Evolutionary conservation across 2,888 invertebrate genomes (phyloP).

Genomic region (Synergus itoensis): DNA sequence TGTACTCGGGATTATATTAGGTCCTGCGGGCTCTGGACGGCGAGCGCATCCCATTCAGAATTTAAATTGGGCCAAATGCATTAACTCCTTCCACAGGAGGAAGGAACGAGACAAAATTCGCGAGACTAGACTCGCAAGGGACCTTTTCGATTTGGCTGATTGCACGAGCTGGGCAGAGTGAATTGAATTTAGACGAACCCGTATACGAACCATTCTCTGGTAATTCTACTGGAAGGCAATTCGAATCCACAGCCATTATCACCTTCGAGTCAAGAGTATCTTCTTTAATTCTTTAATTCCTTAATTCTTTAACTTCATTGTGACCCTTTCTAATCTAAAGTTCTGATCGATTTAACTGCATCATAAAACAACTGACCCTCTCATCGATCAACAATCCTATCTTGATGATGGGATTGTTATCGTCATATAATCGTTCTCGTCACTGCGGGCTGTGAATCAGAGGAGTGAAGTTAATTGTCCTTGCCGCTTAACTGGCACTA

Average conservation of each 20-base stretch:
- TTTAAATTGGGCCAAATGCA: conserved; percentile 69
- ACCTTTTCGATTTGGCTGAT: conserved; percentile 41
- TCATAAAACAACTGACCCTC: too few species aligned
- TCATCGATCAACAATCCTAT: background rate
- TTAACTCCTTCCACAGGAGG: conserved; percentile 60
- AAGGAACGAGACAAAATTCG: conserved; percentile 63
- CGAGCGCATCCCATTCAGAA: conserved; percentile 61
- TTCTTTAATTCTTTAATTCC: background rate
- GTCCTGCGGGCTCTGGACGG: conserved; percentile 61
- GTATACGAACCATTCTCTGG: background rate
- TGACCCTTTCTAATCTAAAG: background rate
- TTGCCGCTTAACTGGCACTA: conserved; percentile 28
- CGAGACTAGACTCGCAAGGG: conserved; percentile 32
- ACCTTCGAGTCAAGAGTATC: background rate
- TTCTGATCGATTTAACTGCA: background rate
- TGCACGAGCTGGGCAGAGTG: conserved; percentile 17
- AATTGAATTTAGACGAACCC: conserved; percentile 33
- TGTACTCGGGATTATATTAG: conserved; percentile 69
- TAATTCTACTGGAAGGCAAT: conserved; percentile 6
- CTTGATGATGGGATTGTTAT: conserved; percentile 19
- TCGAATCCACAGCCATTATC: background rate
- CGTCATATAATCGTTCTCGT: conserved; percentile 6
- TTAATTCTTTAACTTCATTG: background rate
- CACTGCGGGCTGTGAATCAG: background rate
- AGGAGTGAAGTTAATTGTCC: conserved; percentile 31